phyloP scores from a whole-genome alignment of 2,797 vertebrate genomes.

The Onychomys leucogaster region DNA sequence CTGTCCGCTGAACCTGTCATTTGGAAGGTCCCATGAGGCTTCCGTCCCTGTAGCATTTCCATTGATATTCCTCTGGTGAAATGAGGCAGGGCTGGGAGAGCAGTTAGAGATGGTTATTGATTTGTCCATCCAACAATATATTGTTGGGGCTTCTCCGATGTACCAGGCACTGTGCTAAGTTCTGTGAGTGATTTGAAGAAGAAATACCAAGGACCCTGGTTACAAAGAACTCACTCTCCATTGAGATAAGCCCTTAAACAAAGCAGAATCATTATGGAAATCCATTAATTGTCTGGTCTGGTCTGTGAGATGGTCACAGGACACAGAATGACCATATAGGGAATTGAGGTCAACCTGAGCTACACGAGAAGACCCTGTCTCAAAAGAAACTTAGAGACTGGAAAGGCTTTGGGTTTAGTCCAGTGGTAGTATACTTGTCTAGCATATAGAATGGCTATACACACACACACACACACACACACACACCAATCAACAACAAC shows the following conservation, averaged over 20 bases:
- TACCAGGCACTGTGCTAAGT: slow-evolving; percentile 29
- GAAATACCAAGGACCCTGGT: slow-evolving; percentile 15
- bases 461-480: too few relatives aligned
- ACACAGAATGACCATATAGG: not conserved
- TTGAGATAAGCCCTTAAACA: slow-evolving; percentile 21
- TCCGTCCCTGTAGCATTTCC: not conserved
- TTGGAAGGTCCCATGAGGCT: slow-evolving; percentile 33
- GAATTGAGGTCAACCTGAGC: not conserved
- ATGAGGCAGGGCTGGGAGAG: slow-evolving; percentile 13
- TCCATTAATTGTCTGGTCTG: not conserved
- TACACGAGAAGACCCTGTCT: not conserved
- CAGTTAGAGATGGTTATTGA: slow-evolving; percentile 65
- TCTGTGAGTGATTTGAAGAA: slow-evolving; percentile 36
- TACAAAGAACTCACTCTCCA: slow-evolving; percentile 53
- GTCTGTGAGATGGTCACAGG: not conserved
- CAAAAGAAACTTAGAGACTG: not conserved
- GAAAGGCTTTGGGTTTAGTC: not conserved
- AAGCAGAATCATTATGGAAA: not conserved
- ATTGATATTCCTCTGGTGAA: slow-evolving; percentile 46
- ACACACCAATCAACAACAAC: too few relatives aligned
- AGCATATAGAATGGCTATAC: not conserved
- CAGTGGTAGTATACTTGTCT: not conserved
- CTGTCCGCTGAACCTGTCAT: slow-evolving; percentile 55
- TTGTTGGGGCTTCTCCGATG: slow-evolving; percentile 46
- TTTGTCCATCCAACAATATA: slow-evolving; percentile 46